A percentile compares a stretch with the other conserved stretches of the same genome.
Evolutionary conservation across 2,797 vertebrate species (phyloP).

Genomic region (Chaetophractus vellerosus): DNA sequence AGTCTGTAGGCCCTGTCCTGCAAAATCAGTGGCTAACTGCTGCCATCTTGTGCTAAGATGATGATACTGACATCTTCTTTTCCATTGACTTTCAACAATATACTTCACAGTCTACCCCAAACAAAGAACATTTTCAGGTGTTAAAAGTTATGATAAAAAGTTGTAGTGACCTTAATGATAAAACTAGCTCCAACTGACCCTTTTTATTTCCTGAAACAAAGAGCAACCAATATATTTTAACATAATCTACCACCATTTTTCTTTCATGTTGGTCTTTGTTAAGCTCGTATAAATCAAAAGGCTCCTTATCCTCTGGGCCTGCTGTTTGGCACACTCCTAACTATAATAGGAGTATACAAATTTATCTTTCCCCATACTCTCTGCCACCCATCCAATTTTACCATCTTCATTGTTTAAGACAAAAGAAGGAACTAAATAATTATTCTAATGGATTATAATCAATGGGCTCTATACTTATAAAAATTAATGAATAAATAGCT

Average conservation of each 20-base stretch:
- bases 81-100: neutral
- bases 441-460: neutral
- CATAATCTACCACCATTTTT: conserved; percentile 4
- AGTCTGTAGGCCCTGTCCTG: neutral
- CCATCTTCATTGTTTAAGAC: neutral
- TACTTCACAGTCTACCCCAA: neutral
- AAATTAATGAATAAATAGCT: conserved; percentile 46
- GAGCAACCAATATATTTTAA: neutral
- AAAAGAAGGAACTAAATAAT: conserved; percentile 29
- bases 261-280: conserved; percentile 11
- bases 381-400: conserved; percentile 8
- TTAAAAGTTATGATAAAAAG: conserved; percentile 45
- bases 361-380: neutral
- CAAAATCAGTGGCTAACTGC: conserved; percentile 83
- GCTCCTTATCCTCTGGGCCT: neutral
- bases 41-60: conserved; percentile 89
- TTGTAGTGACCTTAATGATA: neutral
- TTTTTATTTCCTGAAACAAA: conserved; percentile 60
- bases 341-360: neutral
- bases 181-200: neutral
- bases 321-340: neutral
- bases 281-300: neutral
- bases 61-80: conserved; percentile 17
- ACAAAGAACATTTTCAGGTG: conserved; percentile 42
- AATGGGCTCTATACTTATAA: neutral